A percentile compares a stretch with the other conserved stretches of the same genome.
phyloP scores from a whole-genome alignment of 2,797 vertebrate species.

The Echeneis naucrates region DNA sequence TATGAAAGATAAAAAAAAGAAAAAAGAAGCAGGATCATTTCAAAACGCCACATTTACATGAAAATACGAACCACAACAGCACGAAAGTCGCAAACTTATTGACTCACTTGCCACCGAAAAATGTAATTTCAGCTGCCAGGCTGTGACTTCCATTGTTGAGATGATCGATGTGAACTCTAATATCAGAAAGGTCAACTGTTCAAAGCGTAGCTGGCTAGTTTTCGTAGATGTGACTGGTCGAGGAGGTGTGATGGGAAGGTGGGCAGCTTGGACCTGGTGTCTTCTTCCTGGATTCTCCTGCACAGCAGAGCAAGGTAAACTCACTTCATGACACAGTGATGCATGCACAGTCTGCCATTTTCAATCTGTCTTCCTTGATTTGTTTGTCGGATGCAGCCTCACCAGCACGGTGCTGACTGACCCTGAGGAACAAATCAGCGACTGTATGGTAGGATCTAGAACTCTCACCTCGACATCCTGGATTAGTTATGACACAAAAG shows the following conservation, averaged over 20 bases:
- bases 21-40: neutral
- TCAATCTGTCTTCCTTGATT: neutral
- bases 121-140: neutral
- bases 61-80: neutral
- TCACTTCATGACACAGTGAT: neutral
- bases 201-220: neutral
- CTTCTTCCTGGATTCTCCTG: conserved; percentile 13
- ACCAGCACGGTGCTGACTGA: neutral
- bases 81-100: too few species aligned
- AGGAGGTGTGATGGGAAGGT: neutral
- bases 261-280: neutral
- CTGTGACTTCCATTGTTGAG: neutral
- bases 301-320: neutral
- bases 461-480: conserved; percentile 35
- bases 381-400: neutral
- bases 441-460: neutral
- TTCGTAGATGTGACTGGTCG: neutral
- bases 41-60: too few species aligned
- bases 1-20: neutral
- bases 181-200: neutral
- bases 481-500: fast-evolving
- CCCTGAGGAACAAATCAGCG: neutral
- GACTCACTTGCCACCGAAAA: conserved; percentile 1
- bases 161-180: neutral
- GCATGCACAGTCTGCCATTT: neutral